Base-by-base conservation (phyloP, 1,140 invertebrate genomes). In the Odontomachus brunneus region DNA sequence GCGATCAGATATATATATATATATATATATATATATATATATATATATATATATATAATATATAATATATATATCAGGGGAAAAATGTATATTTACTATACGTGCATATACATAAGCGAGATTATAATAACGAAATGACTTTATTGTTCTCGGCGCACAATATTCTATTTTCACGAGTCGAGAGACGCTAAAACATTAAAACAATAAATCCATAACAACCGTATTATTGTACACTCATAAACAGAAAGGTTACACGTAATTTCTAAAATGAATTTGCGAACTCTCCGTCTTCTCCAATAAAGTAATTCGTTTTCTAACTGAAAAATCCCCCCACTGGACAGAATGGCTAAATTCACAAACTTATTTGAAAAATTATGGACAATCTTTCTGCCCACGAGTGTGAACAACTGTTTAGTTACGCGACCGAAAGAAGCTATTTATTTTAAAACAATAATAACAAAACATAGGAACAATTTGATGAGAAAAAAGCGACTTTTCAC, bases 401-500 rank as follows among this genome's bases (percentile, higher is more conserved):
- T 33, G 5, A 2, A 33, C 38, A 44, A 44, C 26, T 51, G 19
- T 65, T 51, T 33, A 66, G 26, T n/a, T 38, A 51, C 1, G 1
- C 17, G 11, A 49, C 26, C n/a, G 7, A 74, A 19, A 29, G n/a
- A 4, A 76, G 3, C 65, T 49, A 65, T 17, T 65, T 49, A 26
- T 74, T 62, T 59, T 29, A 22, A 9, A 7, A 66, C 29, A 51
- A 29, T 33, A 51, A 17, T 22, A 76, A 17, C 60, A 44, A 49
- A 75, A 7, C 19, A 53, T 51, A 66, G 60, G 33, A 76, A 76
- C 12, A 51, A 75, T 75, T 75, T 26, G 14, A 48, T 26, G 26
- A 44, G 38, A 75, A 63, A 3, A 75, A 76, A 60, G 66, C 12
- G 53, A 48, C 63, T 15, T 26, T 22, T 65, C 22, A 19, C 4